phyloP scores from a whole-genome alignment of 2,888 invertebrate genomes.

The Euproctis similis region DNA sequence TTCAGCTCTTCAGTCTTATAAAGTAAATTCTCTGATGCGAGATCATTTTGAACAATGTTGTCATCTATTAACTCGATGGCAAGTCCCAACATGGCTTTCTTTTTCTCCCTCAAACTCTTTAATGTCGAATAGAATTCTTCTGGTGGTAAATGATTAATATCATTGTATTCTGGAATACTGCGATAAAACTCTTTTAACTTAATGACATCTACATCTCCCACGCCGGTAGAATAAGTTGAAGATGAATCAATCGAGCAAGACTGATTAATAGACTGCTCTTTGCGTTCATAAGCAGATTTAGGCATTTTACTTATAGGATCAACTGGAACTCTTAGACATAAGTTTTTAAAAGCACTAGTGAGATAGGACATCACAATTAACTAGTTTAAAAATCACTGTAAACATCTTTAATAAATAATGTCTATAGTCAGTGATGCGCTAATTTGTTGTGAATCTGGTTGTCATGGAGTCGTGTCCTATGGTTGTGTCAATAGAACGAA shows the following conservation, averaged over 20 bases:
- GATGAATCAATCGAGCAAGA: constrained; percentile 54
- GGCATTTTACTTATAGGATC: constrained; percentile 84
- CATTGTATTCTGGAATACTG: constrained; percentile 87
- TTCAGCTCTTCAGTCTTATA: constrained; percentile 20
- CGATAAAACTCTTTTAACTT: constrained; percentile 83
- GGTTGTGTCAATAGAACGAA: no score
- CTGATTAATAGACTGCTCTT: constrained; percentile 45
- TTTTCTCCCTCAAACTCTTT: constrained; percentile 79
- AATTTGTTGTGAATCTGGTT: constrained; percentile 18
- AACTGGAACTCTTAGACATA: constrained; percentile 82
- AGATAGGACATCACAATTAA: constrained; percentile 59
- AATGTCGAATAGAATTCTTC: constrained; percentile 84
- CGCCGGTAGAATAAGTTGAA: constrained; percentile 43
- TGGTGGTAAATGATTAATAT: constrained; percentile 83
- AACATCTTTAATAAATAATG: constrained; percentile 2
- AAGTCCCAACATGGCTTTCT: constrained; percentile 65
- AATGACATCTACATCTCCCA: constrained; percentile 62
- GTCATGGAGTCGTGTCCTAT: constrained; percentile 14
- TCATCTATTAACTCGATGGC: constrained; percentile 51
- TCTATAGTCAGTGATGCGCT: neutral
- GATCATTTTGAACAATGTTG: constrained; percentile 28
- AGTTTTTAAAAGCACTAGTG: constrained; percentile 80
- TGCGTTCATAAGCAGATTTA: constrained; percentile 81
- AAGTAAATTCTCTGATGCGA: constrained; percentile 21
- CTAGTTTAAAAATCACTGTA: neutral